Percentiles rank a stretch among this genome's conserved stretches.
Evolutionary conservation across 2,797 vertebrate species (phyloP).

Genomic region (Moxostoma hubbsi): DNA sequence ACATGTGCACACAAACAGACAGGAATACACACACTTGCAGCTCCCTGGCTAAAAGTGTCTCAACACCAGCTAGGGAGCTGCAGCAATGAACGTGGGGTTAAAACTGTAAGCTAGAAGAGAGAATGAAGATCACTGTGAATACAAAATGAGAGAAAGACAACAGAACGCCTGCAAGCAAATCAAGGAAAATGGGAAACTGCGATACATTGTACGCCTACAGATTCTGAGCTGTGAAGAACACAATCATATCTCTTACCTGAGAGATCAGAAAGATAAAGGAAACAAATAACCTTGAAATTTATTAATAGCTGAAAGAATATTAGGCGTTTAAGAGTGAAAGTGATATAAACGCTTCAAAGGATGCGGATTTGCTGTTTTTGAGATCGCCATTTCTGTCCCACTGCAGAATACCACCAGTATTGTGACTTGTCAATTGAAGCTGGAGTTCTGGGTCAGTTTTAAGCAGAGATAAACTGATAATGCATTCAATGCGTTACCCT

Average conservation of each 20-base stretch:
- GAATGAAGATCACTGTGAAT: constrained; percentile 27
- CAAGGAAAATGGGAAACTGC: neutral
- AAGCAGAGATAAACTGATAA: constrained; percentile 4
- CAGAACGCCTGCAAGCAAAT: neutral
- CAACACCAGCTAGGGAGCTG: constrained; percentile 3
- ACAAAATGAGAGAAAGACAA: constrained; percentile 7
- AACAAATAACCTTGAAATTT: neutral
- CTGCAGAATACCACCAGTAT: no score
- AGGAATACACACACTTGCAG: constrained; percentile 10
- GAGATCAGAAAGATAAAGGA: constrained; percentile 1
- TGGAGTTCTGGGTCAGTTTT: constrained; percentile 18
- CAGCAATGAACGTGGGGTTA: neutral
- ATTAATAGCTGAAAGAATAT: neutral
- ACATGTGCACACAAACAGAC: constrained; percentile 22
- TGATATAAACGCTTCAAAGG: neutral
- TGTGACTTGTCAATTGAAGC: constrained; percentile 7
- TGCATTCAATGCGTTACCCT: neutral
- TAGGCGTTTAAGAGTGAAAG: neutral
- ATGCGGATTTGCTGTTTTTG: neutral
- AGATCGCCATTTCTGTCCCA: neutral
- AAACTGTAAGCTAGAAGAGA: constrained; percentile 9
- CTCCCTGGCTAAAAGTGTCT: constrained; percentile 31
- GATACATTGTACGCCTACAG: neutral
- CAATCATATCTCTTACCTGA: constrained; percentile 27
- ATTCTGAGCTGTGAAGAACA: neutral